phyloP scores from a whole-genome alignment of 1,140 invertebrate genomes.

The Linepithema humile region DNA sequence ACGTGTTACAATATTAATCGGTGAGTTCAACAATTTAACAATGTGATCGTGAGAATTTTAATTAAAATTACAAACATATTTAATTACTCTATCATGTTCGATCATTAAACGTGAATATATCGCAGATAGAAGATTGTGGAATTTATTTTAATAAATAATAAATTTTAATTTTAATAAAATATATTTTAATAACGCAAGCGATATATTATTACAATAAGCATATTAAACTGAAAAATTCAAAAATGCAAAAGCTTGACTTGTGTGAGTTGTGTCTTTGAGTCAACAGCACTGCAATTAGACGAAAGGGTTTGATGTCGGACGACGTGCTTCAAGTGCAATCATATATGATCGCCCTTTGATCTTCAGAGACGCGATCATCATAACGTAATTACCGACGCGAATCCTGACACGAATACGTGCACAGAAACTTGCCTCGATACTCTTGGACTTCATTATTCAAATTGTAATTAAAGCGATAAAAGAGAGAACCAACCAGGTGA shows the following conservation, averaged over 20 bases:
- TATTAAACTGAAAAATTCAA: not conserved
- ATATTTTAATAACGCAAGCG: not conserved
- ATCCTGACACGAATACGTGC: not conserved
- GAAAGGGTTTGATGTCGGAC: conserved; percentile 13
- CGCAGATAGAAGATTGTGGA: not conserved
- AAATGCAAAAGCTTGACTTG: not conserved
- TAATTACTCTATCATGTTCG: conserved; percentile 6
- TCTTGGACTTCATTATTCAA: not conserved
- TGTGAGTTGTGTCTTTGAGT: conserved; percentile 26
- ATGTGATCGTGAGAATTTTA: conserved; percentile 1
- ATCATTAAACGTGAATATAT: conserved; percentile 9
- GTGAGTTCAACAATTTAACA: not conserved
- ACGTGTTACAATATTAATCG: conserved; percentile 12
- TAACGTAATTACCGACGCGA: conserved; percentile 1
- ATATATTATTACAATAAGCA: not conserved
- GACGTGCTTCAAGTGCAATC: conserved; percentile 5
- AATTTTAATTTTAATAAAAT: not conserved
- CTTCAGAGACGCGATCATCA: conserved; percentile 1
- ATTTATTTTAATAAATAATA: conserved; percentile 1
- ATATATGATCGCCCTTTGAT: conserved; percentile 12
- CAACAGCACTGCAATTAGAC: conserved; percentile 26
- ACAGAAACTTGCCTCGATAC: not conserved
- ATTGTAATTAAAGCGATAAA: conserved; percentile 1
- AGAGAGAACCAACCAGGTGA: not conserved
- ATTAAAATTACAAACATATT: conserved; percentile 33